Conservation (phyloP, 1,140 invertebrate genomes). For the Trachymyrmex cornetzi region DNA sequence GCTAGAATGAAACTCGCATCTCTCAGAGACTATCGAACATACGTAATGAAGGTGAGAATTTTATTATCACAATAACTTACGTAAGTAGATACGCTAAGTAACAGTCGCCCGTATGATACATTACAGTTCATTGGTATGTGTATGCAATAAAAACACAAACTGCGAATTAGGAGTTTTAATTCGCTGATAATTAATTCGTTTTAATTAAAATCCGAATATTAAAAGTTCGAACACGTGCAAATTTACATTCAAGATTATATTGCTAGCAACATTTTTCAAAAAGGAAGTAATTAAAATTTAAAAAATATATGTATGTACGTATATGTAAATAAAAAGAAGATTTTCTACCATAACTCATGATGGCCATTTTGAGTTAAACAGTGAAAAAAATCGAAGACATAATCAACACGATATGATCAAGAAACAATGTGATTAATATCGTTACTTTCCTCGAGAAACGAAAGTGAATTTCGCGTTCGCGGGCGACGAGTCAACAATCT, state of each 20-base stretch:
- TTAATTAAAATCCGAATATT: background rate
- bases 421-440: conserved; percentile 4
- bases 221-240: background rate
- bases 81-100: background rate
- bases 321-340: background rate
- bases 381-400: background rate
- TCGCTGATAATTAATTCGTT: background rate
- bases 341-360: background rate
- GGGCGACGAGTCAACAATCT: conserved; percentile 49
- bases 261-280: background rate
- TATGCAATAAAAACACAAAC: background rate
- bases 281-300: background rate
- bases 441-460: conserved; percentile 36
- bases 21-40: background rate
- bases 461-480: conserved; percentile 68
- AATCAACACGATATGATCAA: background rate
- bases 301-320: background rate
- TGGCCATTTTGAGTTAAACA: background rate
- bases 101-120: background rate
- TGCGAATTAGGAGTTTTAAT: background rate
- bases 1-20: background rate
- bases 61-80: conserved; percentile 14
- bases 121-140: background rate
- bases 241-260: conserved; percentile 3
- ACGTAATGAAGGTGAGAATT: conserved; percentile 21